Evolutionary conservation across 2,113 vertebrate genomes (phyloP).

Genomic region (Brachyhypopomus gauderio): DNA sequence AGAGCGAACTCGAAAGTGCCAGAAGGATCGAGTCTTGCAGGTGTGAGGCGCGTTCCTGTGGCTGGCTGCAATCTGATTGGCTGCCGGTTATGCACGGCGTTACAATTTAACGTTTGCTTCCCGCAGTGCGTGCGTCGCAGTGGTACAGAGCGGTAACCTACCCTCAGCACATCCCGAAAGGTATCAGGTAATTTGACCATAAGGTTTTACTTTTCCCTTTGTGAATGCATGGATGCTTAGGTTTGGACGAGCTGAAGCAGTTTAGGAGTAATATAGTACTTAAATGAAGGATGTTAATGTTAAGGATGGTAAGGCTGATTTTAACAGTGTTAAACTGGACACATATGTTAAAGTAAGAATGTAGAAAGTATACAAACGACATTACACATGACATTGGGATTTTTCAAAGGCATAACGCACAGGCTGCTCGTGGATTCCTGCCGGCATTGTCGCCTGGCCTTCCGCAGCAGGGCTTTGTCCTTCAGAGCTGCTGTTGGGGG

Average conservation of each 20-base stretch:
- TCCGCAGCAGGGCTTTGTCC: slow-evolving; percentile 39
- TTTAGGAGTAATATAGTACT: neutral
- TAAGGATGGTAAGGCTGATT: too few relatives aligned
- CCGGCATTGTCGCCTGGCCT: neutral
- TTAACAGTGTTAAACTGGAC: too few relatives aligned
- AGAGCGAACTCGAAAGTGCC: slow-evolving; percentile 48
- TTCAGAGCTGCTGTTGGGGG: slow-evolving; percentile 31
- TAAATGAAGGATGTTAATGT: too few relatives aligned
- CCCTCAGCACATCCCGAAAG: neutral
- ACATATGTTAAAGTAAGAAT: too few relatives aligned
- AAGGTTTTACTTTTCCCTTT: neutral
- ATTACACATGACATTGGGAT: neutral
- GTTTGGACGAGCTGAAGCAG: neutral
- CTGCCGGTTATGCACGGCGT: slow-evolving; percentile 18
- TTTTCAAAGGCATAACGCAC: neutral
- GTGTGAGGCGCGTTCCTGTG: slow-evolving; percentile 4
- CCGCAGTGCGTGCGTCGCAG: slow-evolving; percentile 16
- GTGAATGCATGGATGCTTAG: neutral
- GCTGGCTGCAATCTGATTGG: slow-evolving; percentile 58
- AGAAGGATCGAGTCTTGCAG: slow-evolving; percentile 49
- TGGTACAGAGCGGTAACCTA: neutral
- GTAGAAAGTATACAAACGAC: neutral
- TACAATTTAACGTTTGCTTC: neutral
- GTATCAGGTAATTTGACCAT: slow-evolving; percentile 16
- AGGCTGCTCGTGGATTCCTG: neutral